A percentile compares a stretch with the other conserved stretches of the same genome.
These are phyloP conservation scores for Phalacrocorax brasilianus DNA, from an alignment of 2,113 vertebrate species.

Conservation along the genomic window DNA sequence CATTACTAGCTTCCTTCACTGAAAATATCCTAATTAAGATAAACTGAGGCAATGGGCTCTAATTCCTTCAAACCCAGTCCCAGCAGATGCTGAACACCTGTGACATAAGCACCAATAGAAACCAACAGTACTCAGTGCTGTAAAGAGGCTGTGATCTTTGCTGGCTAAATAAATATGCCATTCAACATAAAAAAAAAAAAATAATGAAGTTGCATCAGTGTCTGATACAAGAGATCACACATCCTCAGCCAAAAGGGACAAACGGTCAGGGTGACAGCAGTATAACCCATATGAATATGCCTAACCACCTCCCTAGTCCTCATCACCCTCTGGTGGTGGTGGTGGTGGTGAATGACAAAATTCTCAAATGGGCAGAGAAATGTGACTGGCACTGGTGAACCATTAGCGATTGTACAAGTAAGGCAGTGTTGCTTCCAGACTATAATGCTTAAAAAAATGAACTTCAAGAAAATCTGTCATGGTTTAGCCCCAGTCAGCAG, in stretches of 20 bases:
- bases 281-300: background rate
- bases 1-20: background rate
- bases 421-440: background rate
- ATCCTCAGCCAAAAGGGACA: background rate
- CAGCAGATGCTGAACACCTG: background rate
- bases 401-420: background rate
- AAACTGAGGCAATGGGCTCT: background rate
- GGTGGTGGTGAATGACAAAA: background rate
- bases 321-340: background rate
- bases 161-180: background rate
- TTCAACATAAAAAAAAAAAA: background rate
- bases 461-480: background rate
- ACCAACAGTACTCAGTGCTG: background rate
- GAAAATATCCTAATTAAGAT: background rate
- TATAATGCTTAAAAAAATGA: accelerated
- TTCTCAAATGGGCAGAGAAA: background rate
- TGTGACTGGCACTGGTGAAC: background rate
- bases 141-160: background rate
- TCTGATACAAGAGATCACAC: background rate
- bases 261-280: background rate
- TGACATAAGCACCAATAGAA: background rate
- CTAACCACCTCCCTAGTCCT: background rate
- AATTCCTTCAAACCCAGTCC: background rate
- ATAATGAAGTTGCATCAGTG: background rate
- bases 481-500: no score